Conservation (phyloP, 2,888 invertebrate genomes). For the Unio delphinus region DNA sequence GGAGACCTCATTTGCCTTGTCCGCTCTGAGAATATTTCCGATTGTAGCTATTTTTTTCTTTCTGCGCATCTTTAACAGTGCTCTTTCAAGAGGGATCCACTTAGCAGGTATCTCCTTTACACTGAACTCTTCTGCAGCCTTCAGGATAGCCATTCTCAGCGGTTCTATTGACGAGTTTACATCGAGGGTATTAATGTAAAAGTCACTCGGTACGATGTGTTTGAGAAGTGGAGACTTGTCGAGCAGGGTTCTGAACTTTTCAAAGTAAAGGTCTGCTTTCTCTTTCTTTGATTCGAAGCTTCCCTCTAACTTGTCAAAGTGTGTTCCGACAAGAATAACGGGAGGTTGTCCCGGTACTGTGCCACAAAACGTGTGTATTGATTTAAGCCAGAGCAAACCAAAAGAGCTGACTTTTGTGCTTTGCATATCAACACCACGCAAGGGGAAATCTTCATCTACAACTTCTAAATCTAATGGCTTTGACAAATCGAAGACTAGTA, state of each 20-base stretch:
- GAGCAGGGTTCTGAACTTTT: constrained; percentile 20
- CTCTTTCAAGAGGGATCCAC: constrained; percentile 8
- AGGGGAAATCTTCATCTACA: constrained; percentile 28
- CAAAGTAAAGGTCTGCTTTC: constrained; percentile 24
- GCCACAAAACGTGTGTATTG: constrained; percentile 34
- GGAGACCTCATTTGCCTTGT: constrained; percentile 25
- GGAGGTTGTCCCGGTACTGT: constrained; percentile 31
- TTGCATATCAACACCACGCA: constrained; percentile 21
- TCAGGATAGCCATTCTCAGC: constrained; percentile 26
- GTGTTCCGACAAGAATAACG: constrained; percentile 31
- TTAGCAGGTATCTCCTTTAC: constrained; percentile 26
- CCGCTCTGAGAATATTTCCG: constrained; percentile 12
- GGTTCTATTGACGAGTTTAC: constrained; percentile 18
- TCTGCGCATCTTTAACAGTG: constrained; percentile 22
- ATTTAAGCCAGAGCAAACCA: constrained; percentile 31
- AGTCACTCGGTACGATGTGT: constrained; percentile 33
- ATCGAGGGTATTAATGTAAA: constrained; percentile 24
- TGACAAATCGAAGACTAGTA: constrained; percentile 26
- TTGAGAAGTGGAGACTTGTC: constrained; percentile 27
- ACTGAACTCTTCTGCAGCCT: constrained; percentile 18
- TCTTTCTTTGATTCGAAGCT: constrained; percentile 10
- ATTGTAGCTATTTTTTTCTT: constrained; percentile 17
- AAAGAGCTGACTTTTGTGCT: constrained; percentile 26
- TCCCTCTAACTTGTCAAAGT: constrained; percentile 20
- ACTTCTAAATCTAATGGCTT: constrained; percentile 27